phyloP scores from a whole-genome alignment of 2,113 vertebrate species.

The Microcebus ravelobensis region DNA sequence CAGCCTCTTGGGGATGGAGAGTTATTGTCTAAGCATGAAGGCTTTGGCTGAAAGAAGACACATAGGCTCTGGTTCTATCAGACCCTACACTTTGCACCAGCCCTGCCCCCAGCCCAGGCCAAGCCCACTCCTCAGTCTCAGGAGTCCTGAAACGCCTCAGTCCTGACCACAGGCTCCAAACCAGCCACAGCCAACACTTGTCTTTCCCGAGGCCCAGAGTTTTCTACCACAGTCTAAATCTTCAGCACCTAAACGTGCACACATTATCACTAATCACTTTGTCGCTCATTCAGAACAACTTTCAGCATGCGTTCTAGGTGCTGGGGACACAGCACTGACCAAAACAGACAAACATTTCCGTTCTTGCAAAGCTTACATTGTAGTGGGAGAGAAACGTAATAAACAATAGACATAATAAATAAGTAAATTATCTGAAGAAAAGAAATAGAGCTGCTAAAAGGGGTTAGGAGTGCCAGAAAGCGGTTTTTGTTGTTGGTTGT shows the following conservation, averaged over 20 bases:
- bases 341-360: neutral
- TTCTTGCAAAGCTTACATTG: neutral
- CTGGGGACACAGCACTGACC: neutral
- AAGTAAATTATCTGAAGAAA: neutral
- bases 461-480: no score
- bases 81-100: neutral
- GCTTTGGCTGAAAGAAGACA: neutral
- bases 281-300: neutral
- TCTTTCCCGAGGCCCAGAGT: neutral
- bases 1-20: fast-evolving
- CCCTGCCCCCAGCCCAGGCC: neutral
- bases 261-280: neutral
- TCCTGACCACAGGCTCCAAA: neutral
- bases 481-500: no score
- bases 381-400: neutral
- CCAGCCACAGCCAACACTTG: neutral
- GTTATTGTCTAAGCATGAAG: neutral
- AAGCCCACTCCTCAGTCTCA: neutral
- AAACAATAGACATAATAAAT: no score
- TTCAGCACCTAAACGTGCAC: neutral
- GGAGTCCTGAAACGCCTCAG: neutral
- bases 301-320: neutral
- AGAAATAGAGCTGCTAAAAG: neutral
- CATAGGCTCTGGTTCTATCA: neutral
- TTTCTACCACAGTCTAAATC: neutral